Conservation (phyloP, 2,888 invertebrate genomes). For the Aromia moschata region DNA sequence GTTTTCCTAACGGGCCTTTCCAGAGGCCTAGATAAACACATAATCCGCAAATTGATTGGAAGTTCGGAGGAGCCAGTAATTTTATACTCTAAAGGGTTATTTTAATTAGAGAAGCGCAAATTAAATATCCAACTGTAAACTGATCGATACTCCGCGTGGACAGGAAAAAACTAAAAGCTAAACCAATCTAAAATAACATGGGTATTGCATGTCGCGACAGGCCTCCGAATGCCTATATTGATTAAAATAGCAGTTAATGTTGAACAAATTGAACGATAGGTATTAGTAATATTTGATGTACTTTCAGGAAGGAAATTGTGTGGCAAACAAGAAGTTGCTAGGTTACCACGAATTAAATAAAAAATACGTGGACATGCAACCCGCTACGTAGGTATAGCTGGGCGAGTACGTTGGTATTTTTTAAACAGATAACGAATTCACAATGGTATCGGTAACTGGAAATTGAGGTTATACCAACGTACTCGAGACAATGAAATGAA, state of each 20-base stretch:
- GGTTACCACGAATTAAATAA: conserved; percentile 35
- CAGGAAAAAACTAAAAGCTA: neutral
- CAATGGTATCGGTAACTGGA: neutral
- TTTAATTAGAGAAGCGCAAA: neutral
- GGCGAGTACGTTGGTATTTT: too few relatives aligned
- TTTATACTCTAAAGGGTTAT: conserved; percentile 1
- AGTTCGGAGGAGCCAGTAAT: neutral
- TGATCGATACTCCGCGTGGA: neutral
- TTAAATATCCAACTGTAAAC: neutral
- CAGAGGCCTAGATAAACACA: neutral
- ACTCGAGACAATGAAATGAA: too few relatives aligned
- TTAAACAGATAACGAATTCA: neutral
- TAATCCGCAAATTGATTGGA: neutral
- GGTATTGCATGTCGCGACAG: conserved; percentile 37
- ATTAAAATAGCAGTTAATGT: conserved; percentile 41
- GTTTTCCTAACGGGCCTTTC: neutral
- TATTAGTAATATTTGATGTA: conserved; percentile 42
- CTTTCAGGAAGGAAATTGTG: conserved; percentile 36
- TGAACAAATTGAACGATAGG: conserved; percentile 38
- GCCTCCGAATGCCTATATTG: conserved; percentile 36
- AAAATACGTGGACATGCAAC: conserved; percentile 36
- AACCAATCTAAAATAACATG: conserved; percentile 20
- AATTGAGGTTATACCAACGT: conserved; percentile 35
- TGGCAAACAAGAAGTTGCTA: conserved; percentile 43
- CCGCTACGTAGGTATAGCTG: neutral